phyloP scores from a whole-genome alignment of 2,797 vertebrate genomes.

The Schizothorax lantsangensis region DNA sequence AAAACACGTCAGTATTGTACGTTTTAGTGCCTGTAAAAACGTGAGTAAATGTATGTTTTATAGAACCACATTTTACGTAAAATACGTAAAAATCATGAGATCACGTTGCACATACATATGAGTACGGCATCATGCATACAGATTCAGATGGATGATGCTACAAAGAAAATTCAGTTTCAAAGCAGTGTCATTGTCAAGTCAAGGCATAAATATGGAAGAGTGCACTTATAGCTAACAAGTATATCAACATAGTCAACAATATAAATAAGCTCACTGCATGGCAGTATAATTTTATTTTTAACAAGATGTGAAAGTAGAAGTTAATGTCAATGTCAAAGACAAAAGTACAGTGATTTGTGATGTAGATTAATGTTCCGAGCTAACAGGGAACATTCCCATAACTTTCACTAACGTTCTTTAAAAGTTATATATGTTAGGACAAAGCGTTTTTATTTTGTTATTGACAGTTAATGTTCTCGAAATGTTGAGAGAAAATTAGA shows the following conservation, averaged over 20 bases:
- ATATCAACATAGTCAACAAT: neutral
- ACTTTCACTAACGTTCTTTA: too few relatives aligned
- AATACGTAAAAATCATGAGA: too few relatives aligned
- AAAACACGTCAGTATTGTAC: too few relatives aligned
- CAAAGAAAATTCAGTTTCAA: slow-evolving; percentile 15
- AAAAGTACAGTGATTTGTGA: neutral
- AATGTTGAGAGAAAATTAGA: neutral
- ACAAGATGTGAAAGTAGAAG: slow-evolving; percentile 6
- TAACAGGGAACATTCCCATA: too few relatives aligned
- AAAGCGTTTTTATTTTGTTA: neutral
- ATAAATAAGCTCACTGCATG: neutral
- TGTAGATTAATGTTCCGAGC: neutral
- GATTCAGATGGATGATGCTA: slow-evolving; percentile 26
- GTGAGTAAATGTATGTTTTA: too few relatives aligned
- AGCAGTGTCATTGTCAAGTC: slow-evolving; percentile 28
- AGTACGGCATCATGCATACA: neutral
- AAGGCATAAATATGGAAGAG: slow-evolving; percentile 2
- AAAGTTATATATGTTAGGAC: too few relatives aligned
- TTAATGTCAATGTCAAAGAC: neutral
- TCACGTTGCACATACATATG: neutral
- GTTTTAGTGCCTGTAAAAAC: too few relatives aligned
- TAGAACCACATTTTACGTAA: too few relatives aligned
- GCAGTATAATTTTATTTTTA: neutral
- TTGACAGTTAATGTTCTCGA: neutral
- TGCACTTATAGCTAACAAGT: neutral